Conservation (phyloP, 2,888 invertebrate genomes). For the Malacosoma neustria region DNA sequence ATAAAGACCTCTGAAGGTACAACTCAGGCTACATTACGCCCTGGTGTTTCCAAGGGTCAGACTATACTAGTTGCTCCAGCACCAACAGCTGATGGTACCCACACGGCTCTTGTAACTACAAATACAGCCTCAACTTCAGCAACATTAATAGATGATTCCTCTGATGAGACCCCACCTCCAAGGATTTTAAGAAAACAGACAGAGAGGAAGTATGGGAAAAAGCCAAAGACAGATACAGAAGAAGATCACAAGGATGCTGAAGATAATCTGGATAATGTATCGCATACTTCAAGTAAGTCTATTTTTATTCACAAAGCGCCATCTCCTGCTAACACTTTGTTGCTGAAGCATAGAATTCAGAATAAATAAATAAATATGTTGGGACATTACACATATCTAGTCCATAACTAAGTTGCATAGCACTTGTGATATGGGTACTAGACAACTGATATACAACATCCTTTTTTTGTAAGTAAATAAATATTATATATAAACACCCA, state of each 20-base stretch:
- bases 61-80: constrained; percentile 60
- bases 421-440: too few species aligned
- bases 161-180: constrained; percentile 36
- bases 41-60: constrained; percentile 54
- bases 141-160: constrained; percentile 30
- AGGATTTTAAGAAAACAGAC: constrained; percentile 45
- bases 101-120: constrained; percentile 14
- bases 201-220: constrained; percentile 62
- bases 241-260: constrained; percentile 38
- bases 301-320: background rate
- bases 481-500: too few species aligned
- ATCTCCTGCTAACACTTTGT: too few species aligned
- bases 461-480: too few species aligned
- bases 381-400: too few species aligned
- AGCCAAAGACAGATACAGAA: constrained; percentile 50
- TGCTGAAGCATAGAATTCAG: too few species aligned
- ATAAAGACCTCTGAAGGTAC: constrained; percentile 63
- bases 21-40: constrained; percentile 46
- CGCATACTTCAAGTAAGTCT: constrained; percentile 41
- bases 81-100: constrained; percentile 25
- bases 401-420: too few species aligned
- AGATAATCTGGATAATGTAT: constrained; percentile 28
- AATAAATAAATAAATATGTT: too few species aligned
- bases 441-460: too few species aligned
- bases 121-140: constrained; percentile 22